A percentile compares a stretch with the other conserved stretches of the same genome.
These are phyloP conservation scores for Cantharis lateralis DNA, from an alignment of 2,888 invertebrate genomes.

Conservation along the genomic window DNA sequence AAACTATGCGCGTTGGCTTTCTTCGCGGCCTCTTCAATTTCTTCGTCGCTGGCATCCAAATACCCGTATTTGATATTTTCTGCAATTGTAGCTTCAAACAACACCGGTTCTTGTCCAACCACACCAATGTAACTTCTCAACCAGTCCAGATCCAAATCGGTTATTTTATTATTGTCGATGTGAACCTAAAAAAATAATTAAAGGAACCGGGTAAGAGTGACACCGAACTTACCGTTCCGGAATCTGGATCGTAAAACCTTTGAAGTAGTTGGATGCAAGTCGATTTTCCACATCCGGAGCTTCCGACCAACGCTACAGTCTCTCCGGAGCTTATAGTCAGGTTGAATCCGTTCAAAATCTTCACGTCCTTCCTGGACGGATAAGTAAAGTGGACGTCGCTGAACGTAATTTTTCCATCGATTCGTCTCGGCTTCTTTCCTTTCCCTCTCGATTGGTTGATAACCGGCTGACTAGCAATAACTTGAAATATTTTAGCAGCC, in stretches of 20 bases:
- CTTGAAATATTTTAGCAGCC: constrained; percentile 74
- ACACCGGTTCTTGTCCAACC: constrained; percentile 88
- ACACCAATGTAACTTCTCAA: constrained; percentile 80
- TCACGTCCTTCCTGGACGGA: constrained; percentile 76
- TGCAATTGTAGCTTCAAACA: constrained; percentile 81
- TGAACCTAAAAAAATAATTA: constrained; percentile 55
- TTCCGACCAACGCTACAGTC: constrained; percentile 75
- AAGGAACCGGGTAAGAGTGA: not conserved
- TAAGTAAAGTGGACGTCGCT: constrained; percentile 78
- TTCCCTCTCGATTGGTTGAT: constrained; percentile 72
- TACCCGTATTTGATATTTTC: constrained; percentile 84
- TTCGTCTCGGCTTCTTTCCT: constrained; percentile 63
- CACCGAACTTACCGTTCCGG: constrained; percentile 65
- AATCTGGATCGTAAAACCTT: constrained; percentile 72
- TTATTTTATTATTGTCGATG: constrained; percentile 71
- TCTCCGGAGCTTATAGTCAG: constrained; percentile 72
- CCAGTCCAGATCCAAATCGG: constrained; percentile 78
- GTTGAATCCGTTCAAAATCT: constrained; percentile 69
- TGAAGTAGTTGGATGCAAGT: constrained; percentile 76
- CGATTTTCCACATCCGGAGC: constrained; percentile 80
- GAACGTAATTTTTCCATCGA: constrained; percentile 72
- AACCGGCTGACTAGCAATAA: constrained; percentile 74
- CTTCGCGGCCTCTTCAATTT: constrained; percentile 71
- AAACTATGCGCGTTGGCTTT: constrained; percentile 81
- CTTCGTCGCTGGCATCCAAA: constrained; percentile 65